Evolutionary conservation across 2,888 invertebrate genomes (phyloP), one percentile per base, ranked within the genome.

Genomic region (Chloroclysta siterata): DNA sequence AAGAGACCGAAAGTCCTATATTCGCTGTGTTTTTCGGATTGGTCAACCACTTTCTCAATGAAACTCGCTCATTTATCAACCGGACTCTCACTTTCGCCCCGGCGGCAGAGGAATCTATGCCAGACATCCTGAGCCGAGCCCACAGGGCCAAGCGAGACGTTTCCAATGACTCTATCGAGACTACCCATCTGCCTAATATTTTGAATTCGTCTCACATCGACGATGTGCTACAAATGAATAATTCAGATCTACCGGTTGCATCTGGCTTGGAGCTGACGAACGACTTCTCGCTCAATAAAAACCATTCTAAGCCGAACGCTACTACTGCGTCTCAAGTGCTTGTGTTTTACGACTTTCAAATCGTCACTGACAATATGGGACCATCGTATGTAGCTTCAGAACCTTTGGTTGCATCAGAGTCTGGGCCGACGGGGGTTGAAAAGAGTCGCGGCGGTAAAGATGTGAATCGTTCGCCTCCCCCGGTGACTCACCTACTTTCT

Each of bases 1-100:
- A 73, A 33, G 84, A 87, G 58, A 84, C 85, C 60, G 82, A 85
- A 60, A 82, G 69, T 53, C 85, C 86, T 55, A 61, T 87, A 11
- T 76, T 84, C 39, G 71, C 73, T n/a, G 55, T 82, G 60, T 76
- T 89, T 33, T 75, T 76, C 46, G 77, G 74, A 51, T 60, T 88
- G 6, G 60, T 89, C 0, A 72, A 81, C 65, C 78, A 80, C 58
- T 71, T 90, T 29, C 63, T 88, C 0, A 86, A 86, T 44, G 82
- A 86, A 63, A 85, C 85, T 0, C 66, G 78, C 48, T 72, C 78
- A 10, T 81, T 88, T 44, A 76, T 89, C 3, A 78, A 83, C 48
- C 78, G 68, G 59, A 75, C 79, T 41, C 60, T 81, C 7, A 69
- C 75, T 42, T 71, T 68, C 60, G 61, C 75, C 15, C 65, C 65